Evolutionary conservation across 2,113 vertebrate genomes (phyloP).

Genomic region (Ceyx cyanopectus): DNA sequence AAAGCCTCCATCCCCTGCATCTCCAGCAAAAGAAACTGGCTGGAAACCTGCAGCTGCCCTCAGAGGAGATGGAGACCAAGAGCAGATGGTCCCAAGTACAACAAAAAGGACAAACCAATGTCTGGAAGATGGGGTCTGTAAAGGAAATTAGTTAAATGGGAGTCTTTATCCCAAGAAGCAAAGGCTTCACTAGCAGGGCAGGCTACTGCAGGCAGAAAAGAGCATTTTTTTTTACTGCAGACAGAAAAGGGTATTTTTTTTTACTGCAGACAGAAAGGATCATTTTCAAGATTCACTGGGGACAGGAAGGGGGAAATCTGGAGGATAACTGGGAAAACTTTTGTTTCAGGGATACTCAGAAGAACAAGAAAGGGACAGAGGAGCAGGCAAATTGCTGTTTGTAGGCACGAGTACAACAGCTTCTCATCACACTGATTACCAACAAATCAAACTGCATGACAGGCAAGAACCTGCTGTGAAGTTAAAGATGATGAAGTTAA

Average conservation of each 20-base stretch:
- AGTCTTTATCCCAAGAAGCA: neutral
- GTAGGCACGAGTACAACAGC: neutral
- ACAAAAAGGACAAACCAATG: neutral
- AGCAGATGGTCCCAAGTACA: neutral
- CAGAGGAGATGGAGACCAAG: neutral
- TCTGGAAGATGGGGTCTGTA: neutral
- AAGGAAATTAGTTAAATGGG: neutral
- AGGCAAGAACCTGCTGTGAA: neutral
- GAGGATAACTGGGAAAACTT: no score
- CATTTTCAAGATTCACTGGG: neutral
- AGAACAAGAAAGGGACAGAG: neutral
- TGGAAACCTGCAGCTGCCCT: neutral
- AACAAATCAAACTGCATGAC: neutral
- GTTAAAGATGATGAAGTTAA: neutral
- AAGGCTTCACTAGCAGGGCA: neutral
- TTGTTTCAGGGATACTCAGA: neutral
- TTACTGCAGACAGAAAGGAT: neutral
- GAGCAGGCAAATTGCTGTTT: neutral
- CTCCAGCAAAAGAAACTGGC: neutral
- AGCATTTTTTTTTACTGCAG: neutral
- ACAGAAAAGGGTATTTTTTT: neutral
- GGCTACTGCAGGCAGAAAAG: neutral
- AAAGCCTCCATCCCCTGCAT: neutral
- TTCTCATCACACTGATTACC: neutral
- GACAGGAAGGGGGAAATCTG: no score